Evolutionary conservation across 92 coral and sea anemone genomes (phyloP).

Genomic region (Siderastrea radians): DNA sequence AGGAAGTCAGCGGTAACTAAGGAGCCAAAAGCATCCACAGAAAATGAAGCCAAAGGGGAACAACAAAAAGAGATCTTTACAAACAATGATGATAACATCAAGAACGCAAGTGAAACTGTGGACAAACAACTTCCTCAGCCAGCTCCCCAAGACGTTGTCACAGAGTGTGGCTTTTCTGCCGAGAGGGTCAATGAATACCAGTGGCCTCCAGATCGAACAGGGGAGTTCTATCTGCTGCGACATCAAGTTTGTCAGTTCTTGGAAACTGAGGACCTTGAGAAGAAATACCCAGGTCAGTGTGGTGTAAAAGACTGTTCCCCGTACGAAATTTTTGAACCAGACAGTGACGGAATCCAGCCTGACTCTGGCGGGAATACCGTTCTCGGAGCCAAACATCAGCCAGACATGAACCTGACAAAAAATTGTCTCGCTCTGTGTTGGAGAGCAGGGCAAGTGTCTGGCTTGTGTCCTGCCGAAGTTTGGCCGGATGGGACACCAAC

Average conservation of each 20-base stretch:
- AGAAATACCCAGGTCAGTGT: conserved; percentile 74
- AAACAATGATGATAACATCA: background rate
- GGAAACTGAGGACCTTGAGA: conserved; percentile 63
- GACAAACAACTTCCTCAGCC: conserved; percentile 15
- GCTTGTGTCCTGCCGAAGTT: too few relatives aligned
- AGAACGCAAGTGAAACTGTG: conserved; percentile 4
- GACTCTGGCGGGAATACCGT: too few relatives aligned
- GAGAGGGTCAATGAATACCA: conserved; percentile 86
- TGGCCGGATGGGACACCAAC: too few relatives aligned
- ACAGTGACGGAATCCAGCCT: too few relatives aligned
- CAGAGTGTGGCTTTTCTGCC: conserved; percentile 10
- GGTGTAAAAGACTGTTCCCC: background rate
- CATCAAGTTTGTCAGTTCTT: conserved; percentile 89
- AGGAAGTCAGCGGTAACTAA: conserved; percentile 31
- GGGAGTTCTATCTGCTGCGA: conserved; percentile 82
- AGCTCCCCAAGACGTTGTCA: background rate
- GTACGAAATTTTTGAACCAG: too few relatives aligned
- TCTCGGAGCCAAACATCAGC: too few relatives aligned
- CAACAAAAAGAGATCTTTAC: conserved; percentile 1
- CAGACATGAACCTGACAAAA: too few relatives aligned
- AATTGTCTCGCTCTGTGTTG: too few relatives aligned
- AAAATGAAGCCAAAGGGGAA: conserved; percentile 18
- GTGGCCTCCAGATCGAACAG: conserved; percentile 96
- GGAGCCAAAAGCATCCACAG: conserved; percentile 26
- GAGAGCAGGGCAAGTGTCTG: too few relatives aligned